Base-by-base conservation (phyloP, 30 jellyfish, hydroid and myxozoan species). In the Aurelia sp. region DNA sequence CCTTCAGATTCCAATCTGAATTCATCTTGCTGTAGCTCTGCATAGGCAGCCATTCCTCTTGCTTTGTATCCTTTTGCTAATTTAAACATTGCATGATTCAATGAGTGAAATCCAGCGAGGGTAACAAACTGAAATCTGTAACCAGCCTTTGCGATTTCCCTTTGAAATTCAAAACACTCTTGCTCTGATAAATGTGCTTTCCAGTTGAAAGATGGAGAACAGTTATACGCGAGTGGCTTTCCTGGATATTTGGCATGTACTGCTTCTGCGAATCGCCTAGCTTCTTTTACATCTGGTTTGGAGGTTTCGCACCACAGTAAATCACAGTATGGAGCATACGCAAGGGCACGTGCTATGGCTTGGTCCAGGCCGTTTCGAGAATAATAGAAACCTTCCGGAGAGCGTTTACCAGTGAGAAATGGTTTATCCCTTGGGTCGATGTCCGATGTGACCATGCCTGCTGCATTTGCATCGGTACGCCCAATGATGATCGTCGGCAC, bases 121-220 rank as follows among this genome's bases (percentile, higher is more conserved):
- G 98, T 88, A 71, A 93, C 92, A 71, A 93, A 93, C 74, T 93
- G 98, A 77, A 88, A 93, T 20, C 96, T 78, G 90, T 88, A 93
- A 16, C 98, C 98, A 31, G 84, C 90, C 81, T 88, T 93, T 53
- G 97, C 98, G 19, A 93, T 82, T 55, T 93, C 97, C 61, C 85
- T 73, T 67, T 93, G 98, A 72, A 93, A 93, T 23, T 74, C 72
- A 40, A 74, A 84, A 53, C 94, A 89, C 62, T 88, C 97, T 23
- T 71, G 74, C 63, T 87, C 97, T 63, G 97, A 82, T 31, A 93
- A 94, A 44, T 83, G 60, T 13, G 96, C 96, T 31, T 82, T 74
- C 98, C 98, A 92, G 95, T 92, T 86, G 92, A 92, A 92, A 5
- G 98, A 92, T 53, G 98, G 98, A 8, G 98, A 92, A 31, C 98